Base-by-base conservation (phyloP, 2,113 vertebrate species). In the Alligator sinensis region DNA sequence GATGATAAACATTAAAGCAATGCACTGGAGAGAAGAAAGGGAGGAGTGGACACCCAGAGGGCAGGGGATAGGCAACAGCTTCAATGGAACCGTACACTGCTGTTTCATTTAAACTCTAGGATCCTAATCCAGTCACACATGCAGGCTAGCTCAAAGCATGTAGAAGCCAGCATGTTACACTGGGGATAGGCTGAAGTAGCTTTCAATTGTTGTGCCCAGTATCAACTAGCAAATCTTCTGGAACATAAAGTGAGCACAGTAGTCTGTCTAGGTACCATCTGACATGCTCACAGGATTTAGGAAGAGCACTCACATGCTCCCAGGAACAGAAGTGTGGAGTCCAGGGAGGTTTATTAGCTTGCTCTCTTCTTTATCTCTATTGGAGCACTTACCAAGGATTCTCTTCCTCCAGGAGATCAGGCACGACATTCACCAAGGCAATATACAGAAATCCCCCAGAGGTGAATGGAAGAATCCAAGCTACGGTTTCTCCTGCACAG, bases 371-470 rank as follows among this genome's bases (percentile, higher is more conserved):
- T 25, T 60, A 79, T 28, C 63, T 62, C 9, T 91, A 78, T 27
- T 79, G 47, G 9, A 82, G 19, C 13, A 91, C 97, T 98, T 97
- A 99, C 99, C 99, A 99, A 2, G 98, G 98, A 95, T 98, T 98
- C 76, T 98, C 98, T 96, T 99, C 99, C 86, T 99, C 97, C 7
- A 99, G 90, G 84, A 99, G 98, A 97, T 99, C 99, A 15, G 99
- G 99, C 90, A 99, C 98, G 85, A 99, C 99, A 15, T 98, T 99
- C 92, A 99, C 99, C 98, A 99, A 97, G 77, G 99, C 99, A 5
- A 99, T 99, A 95, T 99, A 99, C 74, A 99, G 98, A 90, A 99
- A 99, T 57, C 99, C 98, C 59, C 99, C 99, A 5, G 99, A 99
- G 55, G 99, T 99, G 97, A 99, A 99, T 79, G 99, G 99, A 58